phyloP scores from a whole-genome alignment of 2,797 vertebrate species.

The Anabas testudineus region DNA sequence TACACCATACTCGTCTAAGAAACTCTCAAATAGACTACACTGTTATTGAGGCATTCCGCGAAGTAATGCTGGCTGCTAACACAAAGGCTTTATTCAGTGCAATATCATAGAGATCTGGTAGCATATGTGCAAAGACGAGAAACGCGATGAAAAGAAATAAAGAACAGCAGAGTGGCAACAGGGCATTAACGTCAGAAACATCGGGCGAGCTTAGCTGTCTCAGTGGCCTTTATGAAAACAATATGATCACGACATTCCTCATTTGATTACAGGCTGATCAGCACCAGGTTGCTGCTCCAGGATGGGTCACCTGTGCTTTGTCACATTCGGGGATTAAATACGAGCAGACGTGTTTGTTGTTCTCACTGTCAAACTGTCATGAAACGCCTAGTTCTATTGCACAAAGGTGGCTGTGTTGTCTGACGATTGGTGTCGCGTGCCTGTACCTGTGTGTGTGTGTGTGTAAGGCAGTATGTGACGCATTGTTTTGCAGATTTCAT shows the following conservation, averaged over 20 bases:
- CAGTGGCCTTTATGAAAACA: constrained; percentile 83
- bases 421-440: constrained; percentile 79
- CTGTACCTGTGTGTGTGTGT: constrained; percentile 72
- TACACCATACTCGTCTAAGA: constrained; percentile 30
- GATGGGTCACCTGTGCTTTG: constrained; percentile 59
- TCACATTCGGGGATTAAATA: constrained; percentile 31
- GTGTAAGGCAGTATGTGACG: constrained; percentile 73
- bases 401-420: constrained; percentile 88
- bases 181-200: constrained; percentile 73
- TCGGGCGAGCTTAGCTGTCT: constrained; percentile 65
- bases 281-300: constrained; percentile 56
- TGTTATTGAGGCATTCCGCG: constrained; percentile 73
- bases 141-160: constrained; percentile 12
- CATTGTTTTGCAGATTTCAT: constrained; percentile 75
- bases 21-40: constrained; percentile 55
- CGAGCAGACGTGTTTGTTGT: constrained; percentile 45
- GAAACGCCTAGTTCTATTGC: constrained; percentile 91
- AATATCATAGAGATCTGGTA: constrained; percentile 69
- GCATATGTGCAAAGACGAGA: constrained; percentile 35
- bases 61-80: constrained; percentile 74
- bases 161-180: constrained; percentile 42
- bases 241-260: constrained; percentile 63
- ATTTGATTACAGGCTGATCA: constrained; percentile 54
- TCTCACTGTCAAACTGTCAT: constrained; percentile 76
- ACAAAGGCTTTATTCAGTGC: constrained; percentile 76